A percentile compares a stretch with the other conserved stretches of the same genome.
Evolutionary conservation across 2,113 vertebrate species (phyloP).

Genomic region (Porphyrio hochstetteri): DNA sequence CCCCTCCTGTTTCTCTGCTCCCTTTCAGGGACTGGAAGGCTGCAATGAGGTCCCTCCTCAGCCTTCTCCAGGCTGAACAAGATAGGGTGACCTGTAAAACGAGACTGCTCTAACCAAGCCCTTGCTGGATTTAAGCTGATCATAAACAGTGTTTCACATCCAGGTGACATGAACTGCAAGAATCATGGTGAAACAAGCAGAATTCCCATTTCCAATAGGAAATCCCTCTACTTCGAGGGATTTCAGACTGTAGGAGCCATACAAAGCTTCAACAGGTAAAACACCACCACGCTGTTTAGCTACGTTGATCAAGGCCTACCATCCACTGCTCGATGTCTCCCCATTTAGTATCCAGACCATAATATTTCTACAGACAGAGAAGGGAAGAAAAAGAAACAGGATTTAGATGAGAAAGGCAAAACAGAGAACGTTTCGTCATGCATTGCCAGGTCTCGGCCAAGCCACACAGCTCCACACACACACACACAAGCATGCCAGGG

Average conservation of each 20-base stretch:
- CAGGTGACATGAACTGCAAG: background rate
- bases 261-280: background rate
- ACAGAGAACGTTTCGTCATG: background rate
- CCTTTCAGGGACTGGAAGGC: too few relatives aligned
- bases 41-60: too few relatives aligned
- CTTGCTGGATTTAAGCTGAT: background rate
- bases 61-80: too few relatives aligned
- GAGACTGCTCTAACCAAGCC: background rate
- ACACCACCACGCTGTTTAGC: background rate
- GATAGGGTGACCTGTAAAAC: background rate
- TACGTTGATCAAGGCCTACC: slow-evolving; percentile 80
- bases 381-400: slow-evolving; percentile 39
- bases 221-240: background rate
- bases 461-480: background rate
- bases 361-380: slow-evolving; percentile 89
- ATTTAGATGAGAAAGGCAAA: slow-evolving; percentile 55
- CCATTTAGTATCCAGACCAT: slow-evolving; percentile 91
- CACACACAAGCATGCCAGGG: background rate
- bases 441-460: background rate
- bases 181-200: background rate
- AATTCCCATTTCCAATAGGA: background rate
- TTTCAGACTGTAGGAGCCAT: background rate
- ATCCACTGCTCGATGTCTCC: slow-evolving; percentile 99
- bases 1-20: too few relatives aligned
- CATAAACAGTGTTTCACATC: background rate